These are phyloP conservation scores for Meloidogyne exigua DNA, from an alignment of 1,140 invertebrate genomes.

Conservation along the genomic window DNA sequence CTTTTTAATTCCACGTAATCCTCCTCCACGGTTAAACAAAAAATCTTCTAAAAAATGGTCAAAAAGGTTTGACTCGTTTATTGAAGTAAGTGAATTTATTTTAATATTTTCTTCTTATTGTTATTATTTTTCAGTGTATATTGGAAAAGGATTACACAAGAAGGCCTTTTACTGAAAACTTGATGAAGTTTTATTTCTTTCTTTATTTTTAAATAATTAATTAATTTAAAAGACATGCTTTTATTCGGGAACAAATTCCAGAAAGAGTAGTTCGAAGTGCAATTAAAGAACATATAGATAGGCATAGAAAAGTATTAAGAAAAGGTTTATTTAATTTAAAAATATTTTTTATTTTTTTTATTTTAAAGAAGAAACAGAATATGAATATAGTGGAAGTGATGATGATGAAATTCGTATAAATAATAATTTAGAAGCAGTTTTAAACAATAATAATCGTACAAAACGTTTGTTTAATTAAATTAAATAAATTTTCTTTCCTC, in stretches of 20 bases:
- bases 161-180: conserved; percentile 92
- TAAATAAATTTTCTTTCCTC: no score
- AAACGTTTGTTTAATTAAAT: neutral
- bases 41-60: conserved; percentile 84
- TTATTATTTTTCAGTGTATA: conserved; percentile 67
- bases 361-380: conserved; percentile 30
- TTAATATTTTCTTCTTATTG: neutral
- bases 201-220: neutral
- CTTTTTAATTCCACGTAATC: conserved; percentile 95
- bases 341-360: neutral
- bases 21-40: conserved; percentile 85
- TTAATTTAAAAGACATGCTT: conserved; percentile 74
- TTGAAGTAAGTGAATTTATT: conserved; percentile 71
- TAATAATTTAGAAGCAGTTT: conserved; percentile 12
- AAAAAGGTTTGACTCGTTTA: conserved; percentile 71
- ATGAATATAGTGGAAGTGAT: conserved; percentile 63
- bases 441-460: conserved; percentile 8
- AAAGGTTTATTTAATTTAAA: conserved; percentile 35
- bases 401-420: conserved; percentile 62
- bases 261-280: conserved; percentile 95
- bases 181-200: conserved; percentile 83
- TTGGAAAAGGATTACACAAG: conserved; percentile 96
- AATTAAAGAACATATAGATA: conserved; percentile 97
- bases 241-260: conserved; percentile 94
- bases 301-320: conserved; percentile 65